Conservation (phyloP, 2,888 invertebrate genomes). For the Dicycla oo region DNA sequence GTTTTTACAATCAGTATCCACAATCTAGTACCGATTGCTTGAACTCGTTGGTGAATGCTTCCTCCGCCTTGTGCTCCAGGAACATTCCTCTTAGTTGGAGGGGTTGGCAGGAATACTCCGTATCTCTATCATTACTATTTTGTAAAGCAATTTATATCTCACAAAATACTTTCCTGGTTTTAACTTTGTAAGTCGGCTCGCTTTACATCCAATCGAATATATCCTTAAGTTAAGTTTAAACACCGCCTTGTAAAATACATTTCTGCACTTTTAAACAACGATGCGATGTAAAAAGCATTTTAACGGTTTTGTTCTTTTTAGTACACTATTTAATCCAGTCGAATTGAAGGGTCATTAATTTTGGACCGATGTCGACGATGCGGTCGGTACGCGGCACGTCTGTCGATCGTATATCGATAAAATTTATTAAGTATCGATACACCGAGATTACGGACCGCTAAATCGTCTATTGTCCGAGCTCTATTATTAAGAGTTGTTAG, state of each 20-base stretch:
- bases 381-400: slow-evolving; percentile 37
- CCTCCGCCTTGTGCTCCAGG: too few species aligned
- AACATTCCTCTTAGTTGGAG: too few species aligned
- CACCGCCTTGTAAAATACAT: slow-evolving; percentile 52
- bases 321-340: slow-evolving; percentile 35
- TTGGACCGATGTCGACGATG: slow-evolving; percentile 53
- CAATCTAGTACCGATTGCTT: too few species aligned
- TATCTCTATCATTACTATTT: too few species aligned
- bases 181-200: slow-evolving; percentile 19
- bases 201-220: slow-evolving; percentile 23
- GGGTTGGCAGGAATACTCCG: too few species aligned
- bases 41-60: too few species aligned
- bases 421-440: slow-evolving; percentile 64
- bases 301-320: slow-evolving; percentile 28
- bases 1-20: too few species aligned
- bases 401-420: slow-evolving; percentile 62
- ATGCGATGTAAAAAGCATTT: slow-evolving; percentile 47
- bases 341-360: slow-evolving; percentile 61
- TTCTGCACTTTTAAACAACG: slow-evolving; percentile 44
- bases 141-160: slow-evolving; percentile 3
- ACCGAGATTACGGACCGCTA: slow-evolving; percentile 39
- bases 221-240: too few species aligned
- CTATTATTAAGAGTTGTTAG: slow-evolving; percentile 58
- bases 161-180: not conserved
- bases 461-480: slow-evolving; percentile 52